Percentiles rank a stretch among this genome's conserved stretches.
phyloP scores from a whole-genome alignment of 2,797 vertebrate genomes.

The Pitangus sulphuratus region DNA sequence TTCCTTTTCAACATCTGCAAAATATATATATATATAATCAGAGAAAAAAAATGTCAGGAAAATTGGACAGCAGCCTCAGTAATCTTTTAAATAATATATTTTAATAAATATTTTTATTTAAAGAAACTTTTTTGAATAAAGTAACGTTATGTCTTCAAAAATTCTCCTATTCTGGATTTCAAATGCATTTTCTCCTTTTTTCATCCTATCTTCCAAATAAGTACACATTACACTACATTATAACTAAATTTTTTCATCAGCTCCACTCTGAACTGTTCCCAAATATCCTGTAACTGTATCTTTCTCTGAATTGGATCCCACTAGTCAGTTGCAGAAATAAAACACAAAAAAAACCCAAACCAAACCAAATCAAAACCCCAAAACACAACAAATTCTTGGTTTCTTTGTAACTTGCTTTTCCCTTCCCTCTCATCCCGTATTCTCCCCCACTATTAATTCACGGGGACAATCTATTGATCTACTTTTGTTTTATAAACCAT shows the following conservation, averaged over 20 bases:
- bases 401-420: neutral
- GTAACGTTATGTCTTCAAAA: neutral
- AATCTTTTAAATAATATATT: neutral
- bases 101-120: neutral
- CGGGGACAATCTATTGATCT: neutral
- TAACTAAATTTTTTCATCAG: neutral
- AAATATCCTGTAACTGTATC: neutral
- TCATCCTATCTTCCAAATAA: neutral
- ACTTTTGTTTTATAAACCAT: neutral
- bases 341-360: fast-evolving
- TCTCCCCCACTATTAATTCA: neutral
- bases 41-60: neutral
- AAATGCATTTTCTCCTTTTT: neutral
- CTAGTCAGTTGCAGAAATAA: neutral
- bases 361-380: neutral
- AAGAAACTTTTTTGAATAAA: neutral
- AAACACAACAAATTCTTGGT: neutral
- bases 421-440: neutral
- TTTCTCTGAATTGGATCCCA: neutral
- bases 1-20: neutral
- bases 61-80: neutral
- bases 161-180: neutral
- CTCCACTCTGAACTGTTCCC: neutral
- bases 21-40: neutral
- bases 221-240: neutral